Evolutionary conservation across 2,888 invertebrate species (phyloP), one percentile per base, ranked within the genome.

Genomic region (Horisme vitalbata): DNA sequence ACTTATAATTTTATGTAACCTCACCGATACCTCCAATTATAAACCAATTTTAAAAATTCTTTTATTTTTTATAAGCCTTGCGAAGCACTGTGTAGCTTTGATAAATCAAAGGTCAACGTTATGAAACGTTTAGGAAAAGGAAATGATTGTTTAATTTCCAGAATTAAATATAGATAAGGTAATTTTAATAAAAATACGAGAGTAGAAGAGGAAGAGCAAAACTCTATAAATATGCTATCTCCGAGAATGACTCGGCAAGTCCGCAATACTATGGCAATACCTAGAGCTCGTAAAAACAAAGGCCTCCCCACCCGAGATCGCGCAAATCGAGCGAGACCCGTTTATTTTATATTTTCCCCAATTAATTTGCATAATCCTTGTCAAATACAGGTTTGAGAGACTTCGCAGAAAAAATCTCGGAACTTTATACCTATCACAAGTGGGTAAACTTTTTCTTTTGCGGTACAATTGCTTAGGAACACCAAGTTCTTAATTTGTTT

Each of bases 341-440:
- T 61, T 73, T 72, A 68, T 75, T 75, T 71, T 63, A 67, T 71
- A 65, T 74, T 72, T 63, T 63, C 71, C 70, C 67, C 75, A 68
- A 77, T 75, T 72, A 73, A 78, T 78, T 76, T 78, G 65, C 79
- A 79, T 78, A 78, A 77, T 72, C 73, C 74, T 73, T 76, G 78
- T 77, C 79, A 79, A 63, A 53, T 59, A 65, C 77, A 77, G 76
- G 66, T 66, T 56, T 52, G 52, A 47, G 57, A 60, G 57, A 62
- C 39, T 46, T 31, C 50, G 27, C 33, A 38, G 47, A 41, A 61
- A 60, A 62, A 62, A 61, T 35, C 38, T 57, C 33, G 31, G 39
- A 51, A 52, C 30, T 54, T 56, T 49, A 34, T 38, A 39, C 39
- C 31, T 45, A 48, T 35, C 26, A 35, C 21, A 26, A 49, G 39